Base-by-base conservation (phyloP, 37 sponge, comb jelly and placozoan genomes). In the Petrosia ficiformis region DNA sequence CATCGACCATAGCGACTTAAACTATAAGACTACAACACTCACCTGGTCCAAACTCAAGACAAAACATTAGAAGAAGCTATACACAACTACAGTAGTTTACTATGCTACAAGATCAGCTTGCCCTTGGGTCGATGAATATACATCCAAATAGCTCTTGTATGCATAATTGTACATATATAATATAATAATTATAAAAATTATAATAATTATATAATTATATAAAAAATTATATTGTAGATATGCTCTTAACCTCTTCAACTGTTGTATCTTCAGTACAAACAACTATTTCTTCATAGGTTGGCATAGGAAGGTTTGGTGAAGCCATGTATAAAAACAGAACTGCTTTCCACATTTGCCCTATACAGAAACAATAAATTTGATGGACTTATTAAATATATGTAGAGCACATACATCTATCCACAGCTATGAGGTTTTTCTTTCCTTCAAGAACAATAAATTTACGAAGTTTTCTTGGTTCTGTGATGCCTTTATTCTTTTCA, bases 281-380 rank as follows among this genome's bases (percentile, higher is more conserved):
- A 5, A 61, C 5, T n/a, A 61, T 29, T 61, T 61, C 63, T 61
- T 61, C 63, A 61, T 26, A 5, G 5, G 63, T 26, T n/a, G 63
- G 63, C 22, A 61, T 24, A 26, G 63, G 63, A n/a, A n/a, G 14
- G 6, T 61, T n/a, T 61, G 11, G 5, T 6, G 11, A 24, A 61
- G 63, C 63, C 63, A 61, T 61, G n/a, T 61, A 61, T 29, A 61
- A 61, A 26, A n/a, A 61, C n/a, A 61, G n/a, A 11, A 61, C 5
- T 26, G 63, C 63, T 61, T 61, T 61, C 63, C 63, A 61, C 26
- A 22, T n/a, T 26, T 5, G n/a, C 6, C 25, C 63, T 61, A n/a
- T n/a, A n/a, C n/a, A n/a, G n/a, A n/a, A n/a, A n/a, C n/a, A n/a
- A n/a, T n/a, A n/a, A n/a, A n/a, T n/a, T n/a, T n/a, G n/a, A n/a